Evolutionary conservation across 2,888 invertebrate genomes (phyloP).

Genomic region (Xestobium rufovillosum): DNA sequence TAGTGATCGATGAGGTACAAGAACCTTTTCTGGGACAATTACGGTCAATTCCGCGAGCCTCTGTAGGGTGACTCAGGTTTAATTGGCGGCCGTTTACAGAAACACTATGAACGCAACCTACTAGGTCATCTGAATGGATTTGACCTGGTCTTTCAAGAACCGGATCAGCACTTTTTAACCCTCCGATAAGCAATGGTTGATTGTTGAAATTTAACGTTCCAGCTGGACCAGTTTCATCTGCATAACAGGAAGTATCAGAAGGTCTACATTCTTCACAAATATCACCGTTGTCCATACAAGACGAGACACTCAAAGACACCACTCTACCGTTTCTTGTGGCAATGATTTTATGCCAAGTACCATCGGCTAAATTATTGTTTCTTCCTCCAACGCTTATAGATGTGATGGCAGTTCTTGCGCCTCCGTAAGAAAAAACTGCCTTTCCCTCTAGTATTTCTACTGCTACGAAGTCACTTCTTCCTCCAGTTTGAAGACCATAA

Average conservation of each 20-base stretch:
- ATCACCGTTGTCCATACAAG: constrained; percentile 80
- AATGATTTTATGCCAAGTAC: constrained; percentile 86
- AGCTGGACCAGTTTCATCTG: constrained; percentile 78
- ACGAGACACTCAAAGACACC: constrained; percentile 73
- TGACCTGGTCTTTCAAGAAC: constrained; percentile 84
- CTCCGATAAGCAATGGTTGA: constrained; percentile 78
- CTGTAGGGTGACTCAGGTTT: constrained; percentile 71
- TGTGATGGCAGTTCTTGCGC: constrained; percentile 80
- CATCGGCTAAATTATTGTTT: constrained; percentile 66
- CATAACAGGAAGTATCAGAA: constrained; percentile 74
- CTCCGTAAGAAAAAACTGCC: constrained; percentile 84
- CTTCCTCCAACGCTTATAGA: constrained; percentile 62
- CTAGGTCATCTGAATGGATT: constrained; percentile 84
- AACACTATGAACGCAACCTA: constrained; percentile 89
- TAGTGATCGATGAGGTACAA: constrained; percentile 46
- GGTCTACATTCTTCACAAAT: constrained; percentile 79
- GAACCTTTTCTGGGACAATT: constrained; percentile 69
- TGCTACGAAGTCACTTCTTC: constrained; percentile 87
- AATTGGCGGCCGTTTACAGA: constrained; percentile 77
- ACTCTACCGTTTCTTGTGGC: constrained; percentile 86
- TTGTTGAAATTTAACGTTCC: constrained; percentile 89
- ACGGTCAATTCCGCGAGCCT: constrained; percentile 63
- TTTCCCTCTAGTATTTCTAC: constrained; percentile 79
- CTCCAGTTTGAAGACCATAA: constrained; percentile 80
- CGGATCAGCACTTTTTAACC: constrained; percentile 75